Conservation (phyloP, 2,888 invertebrate genomes). For the Pegoplata infirma region DNA sequence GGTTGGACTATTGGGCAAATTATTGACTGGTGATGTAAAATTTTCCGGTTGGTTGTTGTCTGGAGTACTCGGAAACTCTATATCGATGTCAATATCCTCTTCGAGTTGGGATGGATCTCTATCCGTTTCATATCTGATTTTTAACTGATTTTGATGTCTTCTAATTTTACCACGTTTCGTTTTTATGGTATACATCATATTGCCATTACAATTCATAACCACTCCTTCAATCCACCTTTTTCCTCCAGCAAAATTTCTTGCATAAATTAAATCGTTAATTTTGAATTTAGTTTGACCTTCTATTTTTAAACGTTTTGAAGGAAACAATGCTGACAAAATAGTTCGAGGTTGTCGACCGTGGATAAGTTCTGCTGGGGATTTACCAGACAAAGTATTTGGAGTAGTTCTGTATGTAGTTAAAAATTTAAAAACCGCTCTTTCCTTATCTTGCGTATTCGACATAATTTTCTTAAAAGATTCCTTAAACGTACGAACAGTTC, state of each 20-base stretch:
- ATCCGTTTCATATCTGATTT: too few species aligned
- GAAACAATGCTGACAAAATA: constrained; percentile 26
- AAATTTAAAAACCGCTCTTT: constrained; percentile 12
- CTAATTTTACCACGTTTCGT: constrained; percentile 1
- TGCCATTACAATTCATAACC: background rate
- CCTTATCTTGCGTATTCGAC: too few species aligned
- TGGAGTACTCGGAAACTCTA: too few species aligned
- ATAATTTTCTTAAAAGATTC: too few species aligned
- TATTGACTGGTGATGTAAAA: too few species aligned
- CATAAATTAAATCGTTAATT: constrained; percentile 5
- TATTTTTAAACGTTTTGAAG: background rate
- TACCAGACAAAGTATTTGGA: constrained; percentile 21
- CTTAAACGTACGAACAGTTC: too few species aligned
- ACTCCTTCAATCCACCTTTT: constrained; percentile 19
- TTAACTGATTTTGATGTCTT: constrained; percentile 24
- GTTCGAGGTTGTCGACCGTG: constrained; percentile 34
- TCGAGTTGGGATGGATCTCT: too few species aligned
- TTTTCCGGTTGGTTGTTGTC: too few species aligned
- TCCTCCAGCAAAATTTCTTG: constrained; percentile 23
- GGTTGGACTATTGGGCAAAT: too few species aligned
- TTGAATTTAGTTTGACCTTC: constrained; percentile 6
- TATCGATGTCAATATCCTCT: too few species aligned
- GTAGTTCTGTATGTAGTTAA: constrained; percentile 25
- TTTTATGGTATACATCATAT: constrained; percentile 10
- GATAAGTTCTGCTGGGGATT: constrained; percentile 27